Evolutionary conservation across 2,113 vertebrate species (phyloP).

Genomic region (Lethenteron camtschaticum): DNA sequence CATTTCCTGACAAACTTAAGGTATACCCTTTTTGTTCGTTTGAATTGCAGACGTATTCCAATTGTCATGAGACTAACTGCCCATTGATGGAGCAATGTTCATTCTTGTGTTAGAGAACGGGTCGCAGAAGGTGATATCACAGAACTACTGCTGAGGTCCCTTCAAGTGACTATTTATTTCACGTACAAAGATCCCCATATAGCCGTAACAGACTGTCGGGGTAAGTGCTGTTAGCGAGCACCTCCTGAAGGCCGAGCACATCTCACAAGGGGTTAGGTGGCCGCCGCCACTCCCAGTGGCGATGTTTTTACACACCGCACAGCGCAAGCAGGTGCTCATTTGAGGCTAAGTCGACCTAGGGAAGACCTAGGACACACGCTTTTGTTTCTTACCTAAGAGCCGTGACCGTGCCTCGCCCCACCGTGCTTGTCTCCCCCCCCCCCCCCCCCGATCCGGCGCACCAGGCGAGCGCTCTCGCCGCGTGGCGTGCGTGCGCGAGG

Average conservation of each 20-base stretch:
- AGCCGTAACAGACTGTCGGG: no score
- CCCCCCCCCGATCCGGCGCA: neutral
- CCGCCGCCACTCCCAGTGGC: neutral
- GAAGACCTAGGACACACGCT: constrained; percentile 18
- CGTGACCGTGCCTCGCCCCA: constrained; percentile 30
- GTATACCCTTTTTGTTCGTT: no score
- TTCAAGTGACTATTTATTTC: no score
- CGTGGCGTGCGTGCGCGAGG: neutral
- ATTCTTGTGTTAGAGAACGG: no score
- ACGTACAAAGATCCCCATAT: no score
- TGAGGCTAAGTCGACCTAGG: constrained; percentile 7
- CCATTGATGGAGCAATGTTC: no score
- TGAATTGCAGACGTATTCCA: no score
- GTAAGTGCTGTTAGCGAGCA: neutral
- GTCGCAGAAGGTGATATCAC: no score
- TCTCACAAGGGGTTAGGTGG: neutral
- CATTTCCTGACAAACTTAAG: no score
- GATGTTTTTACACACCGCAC: neutral
- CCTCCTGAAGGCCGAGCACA: neutral
- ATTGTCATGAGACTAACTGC: no score
- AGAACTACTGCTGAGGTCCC: no score
- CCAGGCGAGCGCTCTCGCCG: neutral
- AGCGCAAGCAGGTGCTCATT: neutral
- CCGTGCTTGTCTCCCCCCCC: neutral
- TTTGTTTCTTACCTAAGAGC: constrained; percentile 61